Conservation (phyloP, 2,888 invertebrate species). For the Pherbina coryleti region DNA sequence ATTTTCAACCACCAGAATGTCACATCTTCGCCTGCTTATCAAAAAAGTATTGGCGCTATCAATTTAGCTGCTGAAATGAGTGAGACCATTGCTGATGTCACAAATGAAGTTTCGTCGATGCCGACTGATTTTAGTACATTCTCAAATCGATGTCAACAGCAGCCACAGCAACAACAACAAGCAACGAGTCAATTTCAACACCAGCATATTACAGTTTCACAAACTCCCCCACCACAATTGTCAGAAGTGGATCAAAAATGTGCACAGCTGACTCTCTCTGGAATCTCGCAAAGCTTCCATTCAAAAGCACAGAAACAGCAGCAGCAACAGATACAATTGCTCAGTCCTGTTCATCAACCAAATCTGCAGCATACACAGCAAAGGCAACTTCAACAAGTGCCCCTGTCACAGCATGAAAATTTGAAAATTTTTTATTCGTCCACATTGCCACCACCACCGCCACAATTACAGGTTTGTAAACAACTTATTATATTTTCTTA, state of each 20-base stretch:
- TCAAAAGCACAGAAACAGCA: conserved; percentile 28
- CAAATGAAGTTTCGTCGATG: conserved; percentile 3
- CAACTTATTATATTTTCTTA: not conserved
- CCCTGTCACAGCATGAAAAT: conserved; percentile 49
- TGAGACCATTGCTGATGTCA: not conserved
- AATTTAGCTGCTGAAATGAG: not conserved
- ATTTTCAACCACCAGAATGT: conserved; percentile 26
- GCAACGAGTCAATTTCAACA: conserved; percentile 43
- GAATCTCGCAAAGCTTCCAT: conserved; percentile 14
- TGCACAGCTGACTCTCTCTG: conserved; percentile 1
- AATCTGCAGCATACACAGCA: conserved; percentile 42
- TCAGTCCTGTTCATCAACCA: not conserved
- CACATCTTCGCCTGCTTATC: conserved; percentile 31
- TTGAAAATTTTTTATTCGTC: conserved; percentile 60
- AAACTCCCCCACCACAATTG: not conserved
- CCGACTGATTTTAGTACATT: conserved; percentile 40
- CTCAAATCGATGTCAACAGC: conserved; percentile 39
- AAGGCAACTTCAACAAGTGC: conserved; percentile 37
- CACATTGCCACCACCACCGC: conserved; percentile 61
- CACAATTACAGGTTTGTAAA: conserved; percentile 62
- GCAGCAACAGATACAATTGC: conserved; percentile 37
- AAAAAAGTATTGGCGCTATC: conserved; percentile 8
- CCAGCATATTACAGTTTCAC: conserved; percentile 20
- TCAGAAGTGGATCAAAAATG: not conserved
- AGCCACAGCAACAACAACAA: conserved; percentile 26